These are phyloP conservation scores for Tor tambroides DNA, from an alignment of 2,113 vertebrate genomes.

Conservation along the genomic window DNA sequence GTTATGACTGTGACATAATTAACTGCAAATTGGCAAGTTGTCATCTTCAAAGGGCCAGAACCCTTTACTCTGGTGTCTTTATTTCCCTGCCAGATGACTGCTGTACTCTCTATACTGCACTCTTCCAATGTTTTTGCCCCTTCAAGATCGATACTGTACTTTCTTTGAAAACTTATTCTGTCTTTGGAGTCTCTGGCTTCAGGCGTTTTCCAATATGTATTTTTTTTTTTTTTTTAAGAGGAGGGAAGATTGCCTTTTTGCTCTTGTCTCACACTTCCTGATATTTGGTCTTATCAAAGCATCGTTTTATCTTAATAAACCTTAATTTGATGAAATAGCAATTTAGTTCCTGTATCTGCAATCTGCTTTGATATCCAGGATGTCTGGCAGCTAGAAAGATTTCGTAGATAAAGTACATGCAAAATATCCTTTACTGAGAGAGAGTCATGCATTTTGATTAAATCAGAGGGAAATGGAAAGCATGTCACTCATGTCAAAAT, in stretches of 20 bases:
- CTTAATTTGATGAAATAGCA: slow-evolving; percentile 74
- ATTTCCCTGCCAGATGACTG: slow-evolving; percentile 73
- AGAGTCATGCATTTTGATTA: slow-evolving; percentile 49
- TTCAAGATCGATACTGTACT: slow-evolving; percentile 59
- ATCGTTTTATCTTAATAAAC: slow-evolving; percentile 74
- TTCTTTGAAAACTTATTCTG: slow-evolving; percentile 66
- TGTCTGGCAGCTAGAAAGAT: slow-evolving; percentile 65
- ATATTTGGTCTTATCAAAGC: slow-evolving; percentile 63
- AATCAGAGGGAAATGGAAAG: slow-evolving; percentile 36
- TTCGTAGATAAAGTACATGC: slow-evolving; percentile 53
- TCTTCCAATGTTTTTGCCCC: neutral
- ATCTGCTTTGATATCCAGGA: slow-evolving; percentile 70
- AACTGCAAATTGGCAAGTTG: slow-evolving; percentile 73
- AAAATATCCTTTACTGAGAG: slow-evolving; percentile 39
- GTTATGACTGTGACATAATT: slow-evolving; percentile 70
- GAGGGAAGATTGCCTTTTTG: slow-evolving; percentile 60
- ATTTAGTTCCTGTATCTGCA: slow-evolving; percentile 67
- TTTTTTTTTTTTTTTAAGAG: slow-evolving; percentile 57
- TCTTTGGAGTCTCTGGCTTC: slow-evolving; percentile 63
- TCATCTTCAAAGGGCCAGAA: slow-evolving; percentile 65
- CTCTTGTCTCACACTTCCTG: slow-evolving; percentile 60
- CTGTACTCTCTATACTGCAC: slow-evolving; percentile 55
- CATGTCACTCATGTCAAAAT: slow-evolving; percentile 27
- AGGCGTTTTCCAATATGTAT: slow-evolving; percentile 52
- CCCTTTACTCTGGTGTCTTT: slow-evolving; percentile 69